These are phyloP conservation scores for Camponotus floridanus DNA, from an alignment of 1,140 invertebrate genomes.

Conservation along the genomic window DNA sequence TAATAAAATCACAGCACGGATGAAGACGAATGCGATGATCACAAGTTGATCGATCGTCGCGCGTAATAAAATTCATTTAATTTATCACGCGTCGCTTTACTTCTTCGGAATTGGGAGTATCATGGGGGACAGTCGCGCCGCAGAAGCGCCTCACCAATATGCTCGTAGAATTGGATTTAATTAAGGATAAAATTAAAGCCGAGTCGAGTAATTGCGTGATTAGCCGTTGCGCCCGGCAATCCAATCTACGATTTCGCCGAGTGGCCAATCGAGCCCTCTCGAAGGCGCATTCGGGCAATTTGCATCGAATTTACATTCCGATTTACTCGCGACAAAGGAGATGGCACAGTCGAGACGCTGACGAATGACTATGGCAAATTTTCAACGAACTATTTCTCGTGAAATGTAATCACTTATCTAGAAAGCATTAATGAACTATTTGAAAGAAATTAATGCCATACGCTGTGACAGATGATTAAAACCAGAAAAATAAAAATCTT, in stretches of 20 bases:
- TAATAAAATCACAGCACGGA: not conserved
- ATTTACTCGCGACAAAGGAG: conserved; percentile 67
- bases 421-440: not conserved
- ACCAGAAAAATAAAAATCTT: not conserved
- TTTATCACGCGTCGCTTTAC: conserved; percentile 39
- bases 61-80: conserved; percentile 69
- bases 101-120: conserved; percentile 59
- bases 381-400: conserved; percentile 16
- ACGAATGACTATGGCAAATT: not conserved
- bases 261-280: conserved; percentile 79
- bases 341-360: conserved; percentile 16
- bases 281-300: conserved; percentile 80
- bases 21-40: not conserved
- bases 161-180: conserved; percentile 81
- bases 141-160: conserved; percentile 27
- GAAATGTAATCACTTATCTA: not conserved
- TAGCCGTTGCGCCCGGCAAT: conserved; percentile 78
- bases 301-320: conserved; percentile 81
- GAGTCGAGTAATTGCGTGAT: conserved; percentile 80
- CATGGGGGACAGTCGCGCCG: conserved; percentile 6
- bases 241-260: conserved; percentile 80
- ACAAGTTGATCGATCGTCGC: conserved; percentile 24
- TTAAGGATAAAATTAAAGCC: conserved; percentile 83
- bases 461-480: not conserved
- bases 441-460: not conserved